A percentile compares a stretch with the other conserved stretches of the same genome.
Conservation (phyloP, 37 sponge, comb jelly and placozoan genomes). For the Beroe ovata region DNA sequence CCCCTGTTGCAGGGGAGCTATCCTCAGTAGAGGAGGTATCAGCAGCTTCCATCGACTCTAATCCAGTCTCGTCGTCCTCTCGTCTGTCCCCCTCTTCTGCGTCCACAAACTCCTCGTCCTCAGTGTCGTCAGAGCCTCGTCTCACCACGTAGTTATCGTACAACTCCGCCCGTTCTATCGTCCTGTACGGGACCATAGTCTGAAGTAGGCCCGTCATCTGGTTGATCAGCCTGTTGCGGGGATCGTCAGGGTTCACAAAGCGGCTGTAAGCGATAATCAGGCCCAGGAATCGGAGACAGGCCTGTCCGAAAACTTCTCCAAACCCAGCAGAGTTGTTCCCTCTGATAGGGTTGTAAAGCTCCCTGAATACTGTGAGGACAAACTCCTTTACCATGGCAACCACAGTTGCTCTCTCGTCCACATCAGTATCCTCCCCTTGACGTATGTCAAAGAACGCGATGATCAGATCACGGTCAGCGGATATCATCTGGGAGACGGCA, state of each 20-base stretch:
- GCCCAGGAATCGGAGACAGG: constrained; percentile 17
- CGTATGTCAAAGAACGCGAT: constrained; percentile 24
- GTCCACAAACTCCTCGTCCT: constrained; percentile 65
- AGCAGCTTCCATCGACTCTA: background rate
- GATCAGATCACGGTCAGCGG: constrained; percentile 18
- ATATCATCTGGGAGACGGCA: background rate
- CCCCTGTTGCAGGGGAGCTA: background rate
- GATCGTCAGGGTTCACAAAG: constrained; percentile 15
- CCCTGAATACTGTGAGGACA: background rate
- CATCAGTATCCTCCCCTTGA: background rate
- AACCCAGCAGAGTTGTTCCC: constrained; percentile 40
- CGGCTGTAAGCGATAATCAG: constrained; percentile 21
- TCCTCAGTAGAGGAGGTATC: background rate
- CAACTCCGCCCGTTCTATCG: background rate
- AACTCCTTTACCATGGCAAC: constrained; percentile 41
- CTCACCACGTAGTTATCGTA: constrained; percentile 42
- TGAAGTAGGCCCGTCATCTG: constrained; percentile 1
- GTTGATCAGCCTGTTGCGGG: constrained; percentile 3
- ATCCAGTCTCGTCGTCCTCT: background rate
- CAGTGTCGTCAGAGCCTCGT: constrained; percentile 22
- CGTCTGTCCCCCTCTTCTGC: background rate
- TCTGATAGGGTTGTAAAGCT: constrained; percentile 7
- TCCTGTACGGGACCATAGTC: constrained; percentile 18
- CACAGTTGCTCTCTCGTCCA: constrained; percentile 30
- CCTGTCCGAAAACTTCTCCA: constrained; percentile 1